These are phyloP conservation scores for Arctocebus calabarensis DNA, from an alignment of 2,797 vertebrate species.

Conservation along the genomic window DNA sequence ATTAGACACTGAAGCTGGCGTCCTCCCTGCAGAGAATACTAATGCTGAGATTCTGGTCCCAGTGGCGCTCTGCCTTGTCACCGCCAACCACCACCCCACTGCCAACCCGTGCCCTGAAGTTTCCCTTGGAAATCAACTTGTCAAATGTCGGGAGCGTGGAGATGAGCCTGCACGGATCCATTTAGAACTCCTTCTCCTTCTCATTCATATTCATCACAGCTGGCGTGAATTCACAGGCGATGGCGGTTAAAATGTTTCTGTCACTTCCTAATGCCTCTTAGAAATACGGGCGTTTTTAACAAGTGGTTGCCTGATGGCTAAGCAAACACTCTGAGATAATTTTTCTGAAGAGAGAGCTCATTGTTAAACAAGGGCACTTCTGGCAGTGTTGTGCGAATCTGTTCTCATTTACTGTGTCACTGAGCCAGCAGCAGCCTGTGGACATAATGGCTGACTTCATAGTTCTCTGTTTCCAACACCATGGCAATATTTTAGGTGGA, in stretches of 20 bases:
- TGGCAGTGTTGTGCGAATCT: background rate
- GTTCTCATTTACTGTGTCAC: background rate
- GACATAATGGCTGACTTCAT: accelerated
- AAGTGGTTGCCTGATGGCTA: conserved; percentile 43
- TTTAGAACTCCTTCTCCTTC: background rate
- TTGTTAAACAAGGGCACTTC: background rate
- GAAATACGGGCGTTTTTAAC: background rate
- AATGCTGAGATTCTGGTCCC: background rate
- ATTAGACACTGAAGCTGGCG: background rate
- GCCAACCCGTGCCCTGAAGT: background rate
- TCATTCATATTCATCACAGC: background rate
- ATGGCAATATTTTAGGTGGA: background rate
- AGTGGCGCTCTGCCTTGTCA: accelerated
- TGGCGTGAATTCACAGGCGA: background rate
- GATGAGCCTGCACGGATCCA: background rate
- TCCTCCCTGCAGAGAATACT: background rate
- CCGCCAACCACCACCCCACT: background rate
- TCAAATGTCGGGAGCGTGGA: background rate
- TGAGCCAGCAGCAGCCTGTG: accelerated
- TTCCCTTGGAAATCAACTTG: background rate
- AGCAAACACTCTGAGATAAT: conserved; percentile 27
- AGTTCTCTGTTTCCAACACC: background rate
- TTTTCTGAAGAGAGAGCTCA: background rate
- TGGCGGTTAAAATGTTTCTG: background rate
- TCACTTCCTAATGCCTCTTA: background rate